phyloP scores from a whole-genome alignment of 1,140 invertebrate genomes.

The Drosophila simulans region DNA sequence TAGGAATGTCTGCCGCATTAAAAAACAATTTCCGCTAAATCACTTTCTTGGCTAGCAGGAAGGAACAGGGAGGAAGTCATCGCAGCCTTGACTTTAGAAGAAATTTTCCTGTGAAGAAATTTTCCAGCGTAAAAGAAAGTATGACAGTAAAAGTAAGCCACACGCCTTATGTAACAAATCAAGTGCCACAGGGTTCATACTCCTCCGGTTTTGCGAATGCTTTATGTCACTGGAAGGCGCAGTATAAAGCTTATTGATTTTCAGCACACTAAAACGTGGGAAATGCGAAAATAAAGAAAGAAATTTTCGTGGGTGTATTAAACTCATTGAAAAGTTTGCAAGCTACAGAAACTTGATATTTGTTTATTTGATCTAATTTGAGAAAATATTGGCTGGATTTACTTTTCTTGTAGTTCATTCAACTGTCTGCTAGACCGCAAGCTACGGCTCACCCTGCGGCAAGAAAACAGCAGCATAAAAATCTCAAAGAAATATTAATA shows the following conservation, averaged over 20 bases:
- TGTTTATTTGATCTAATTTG: conserved; percentile 5
- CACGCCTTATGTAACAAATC: conserved; percentile 63
- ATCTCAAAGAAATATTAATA: conserved; percentile 81
- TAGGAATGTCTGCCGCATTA: conserved; percentile 75
- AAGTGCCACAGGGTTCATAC: conserved; percentile 50
- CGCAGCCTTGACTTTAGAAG: conserved; percentile 31
- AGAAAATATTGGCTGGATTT: background rate
- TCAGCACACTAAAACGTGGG: background rate
- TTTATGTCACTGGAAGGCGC: conserved; percentile 32
- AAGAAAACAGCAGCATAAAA: conserved; percentile 57
- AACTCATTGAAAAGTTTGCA: conserved; percentile 9
- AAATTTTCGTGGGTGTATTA: conserved; percentile 8
- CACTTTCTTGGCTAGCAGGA: conserved; percentile 50
- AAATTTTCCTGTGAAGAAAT: conserved; percentile 28
- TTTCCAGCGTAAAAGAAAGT: conserved; percentile 56
- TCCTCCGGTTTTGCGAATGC: conserved; percentile 21
- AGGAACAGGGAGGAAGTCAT: conserved; percentile 3
- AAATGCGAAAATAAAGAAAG: background rate
- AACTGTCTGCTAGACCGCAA: conserved; percentile 39
- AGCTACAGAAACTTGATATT: conserved; percentile 10
- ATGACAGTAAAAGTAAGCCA: conserved; percentile 59
- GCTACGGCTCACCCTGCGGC: conserved; percentile 46
- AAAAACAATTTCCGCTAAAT: conserved; percentile 80
- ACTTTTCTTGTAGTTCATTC: conserved; percentile 29
- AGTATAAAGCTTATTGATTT: conserved; percentile 30